Evolutionary conservation across 2,797 vertebrate genomes (phyloP).

Genomic region (Urophycis tenuis): DNA sequence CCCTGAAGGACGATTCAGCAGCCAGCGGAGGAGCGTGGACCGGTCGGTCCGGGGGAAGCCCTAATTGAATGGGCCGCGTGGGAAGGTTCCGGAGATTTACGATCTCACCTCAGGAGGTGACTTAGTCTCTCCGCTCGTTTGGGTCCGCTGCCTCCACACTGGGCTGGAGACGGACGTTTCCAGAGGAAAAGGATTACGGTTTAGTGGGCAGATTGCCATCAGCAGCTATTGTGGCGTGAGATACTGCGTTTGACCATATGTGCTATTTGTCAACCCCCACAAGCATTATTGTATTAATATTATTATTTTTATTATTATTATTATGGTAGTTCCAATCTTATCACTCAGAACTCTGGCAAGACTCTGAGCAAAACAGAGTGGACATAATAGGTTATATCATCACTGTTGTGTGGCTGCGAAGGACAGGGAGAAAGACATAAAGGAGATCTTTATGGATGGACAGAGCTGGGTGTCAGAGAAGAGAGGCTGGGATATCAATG

Average conservation of each 20-base stretch:
- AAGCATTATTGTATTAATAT: background rate
- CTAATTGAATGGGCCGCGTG: background rate
- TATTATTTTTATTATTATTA: background rate
- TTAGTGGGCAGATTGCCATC: background rate
- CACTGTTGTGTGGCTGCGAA: background rate
- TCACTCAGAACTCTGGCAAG: background rate
- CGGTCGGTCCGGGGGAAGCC: background rate
- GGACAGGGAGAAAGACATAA: background rate
- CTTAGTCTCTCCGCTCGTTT: background rate
- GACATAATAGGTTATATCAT: background rate
- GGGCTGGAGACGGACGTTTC: background rate
- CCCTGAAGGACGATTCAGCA: too few species aligned
- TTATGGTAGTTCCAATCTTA: background rate
- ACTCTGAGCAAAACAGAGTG: background rate
- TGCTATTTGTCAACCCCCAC: background rate
- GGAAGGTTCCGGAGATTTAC: background rate
- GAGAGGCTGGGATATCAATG: background rate
- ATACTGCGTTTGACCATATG: background rate
- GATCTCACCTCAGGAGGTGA: background rate
- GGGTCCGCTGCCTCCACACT: background rate
- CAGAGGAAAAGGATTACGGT: background rate
- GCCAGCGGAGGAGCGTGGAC: background rate
- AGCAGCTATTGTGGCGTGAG: background rate
- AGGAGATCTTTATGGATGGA: slow-evolving; percentile 2
- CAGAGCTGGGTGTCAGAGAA: background rate